A percentile compares a stretch with the other conserved stretches of the same genome.
phyloP scores from a whole-genome alignment of 2,797 vertebrate genomes.

The Hoplostethus mediterraneus region DNA sequence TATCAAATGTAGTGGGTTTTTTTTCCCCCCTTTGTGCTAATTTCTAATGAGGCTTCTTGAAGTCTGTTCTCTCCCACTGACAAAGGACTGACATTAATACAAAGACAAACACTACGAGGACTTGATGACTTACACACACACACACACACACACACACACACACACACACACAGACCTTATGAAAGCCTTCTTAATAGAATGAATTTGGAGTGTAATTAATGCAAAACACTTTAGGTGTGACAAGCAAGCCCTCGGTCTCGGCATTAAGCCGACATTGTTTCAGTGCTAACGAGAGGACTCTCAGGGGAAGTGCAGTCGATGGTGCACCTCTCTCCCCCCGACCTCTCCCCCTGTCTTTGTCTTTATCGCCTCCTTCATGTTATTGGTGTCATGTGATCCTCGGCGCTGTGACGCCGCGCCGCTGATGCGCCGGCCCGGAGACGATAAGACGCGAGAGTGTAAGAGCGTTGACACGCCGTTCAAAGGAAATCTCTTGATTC shows the following conservation, averaged over 20 bases:
- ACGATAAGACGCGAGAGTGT: conserved; percentile 16
- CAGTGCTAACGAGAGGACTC: conserved; percentile 69
- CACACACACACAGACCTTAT: conserved; percentile 38
- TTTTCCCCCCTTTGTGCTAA: background rate
- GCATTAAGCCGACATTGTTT: conserved; percentile 77
- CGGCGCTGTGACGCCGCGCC: conserved; percentile 47
- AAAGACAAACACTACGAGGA: conserved; percentile 26
- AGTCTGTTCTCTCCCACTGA: conserved; percentile 12
- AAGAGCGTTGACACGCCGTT: conserved; percentile 16
- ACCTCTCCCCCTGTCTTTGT: conserved; percentile 58
- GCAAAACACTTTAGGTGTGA: conserved; percentile 78
- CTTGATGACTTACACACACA: background rate
- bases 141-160: background rate
- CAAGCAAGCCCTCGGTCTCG: conserved; percentile 62
- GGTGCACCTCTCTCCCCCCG: conserved; percentile 42
- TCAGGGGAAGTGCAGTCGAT: conserved; percentile 52
- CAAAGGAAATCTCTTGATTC: too few relatives aligned
- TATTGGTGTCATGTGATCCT: conserved; percentile 68
- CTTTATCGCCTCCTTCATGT: conserved; percentile 64
- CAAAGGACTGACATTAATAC: conserved; percentile 27
- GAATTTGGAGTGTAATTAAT: conserved; percentile 75
- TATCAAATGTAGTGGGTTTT: background rate
- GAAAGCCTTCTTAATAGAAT: conserved; percentile 71
- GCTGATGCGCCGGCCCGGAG: conserved; percentile 37
- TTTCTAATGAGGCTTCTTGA: conserved; percentile 27